phyloP scores from a whole-genome alignment of 2,888 invertebrate species.

The Hedychridium roseum region DNA sequence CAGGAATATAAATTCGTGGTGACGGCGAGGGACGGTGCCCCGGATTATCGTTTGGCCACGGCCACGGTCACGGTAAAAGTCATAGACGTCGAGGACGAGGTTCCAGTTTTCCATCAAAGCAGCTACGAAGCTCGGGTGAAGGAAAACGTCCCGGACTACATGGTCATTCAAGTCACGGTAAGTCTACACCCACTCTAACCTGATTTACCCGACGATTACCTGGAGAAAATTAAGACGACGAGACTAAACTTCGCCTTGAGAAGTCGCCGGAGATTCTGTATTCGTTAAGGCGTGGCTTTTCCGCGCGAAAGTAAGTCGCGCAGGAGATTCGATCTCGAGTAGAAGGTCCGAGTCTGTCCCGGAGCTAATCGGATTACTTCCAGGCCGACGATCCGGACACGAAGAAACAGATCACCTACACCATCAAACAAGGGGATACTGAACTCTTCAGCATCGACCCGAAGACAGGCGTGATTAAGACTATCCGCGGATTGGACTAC shows the following conservation, averaged over 20 bases:
- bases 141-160: slow-evolving; percentile 82
- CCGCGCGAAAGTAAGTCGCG: slow-evolving; percentile 12
- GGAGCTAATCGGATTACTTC: slow-evolving; percentile 40
- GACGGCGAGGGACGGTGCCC: slow-evolving; percentile 87
- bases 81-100: slow-evolving; percentile 82
- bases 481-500: slow-evolving; percentile 79
- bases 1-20: slow-evolving; percentile 84
- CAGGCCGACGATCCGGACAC: slow-evolving; percentile 87
- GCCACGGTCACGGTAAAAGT: slow-evolving; percentile 86
- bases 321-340: slow-evolving; percentile 13
- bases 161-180: slow-evolving; percentile 81
- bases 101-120: slow-evolving; percentile 78
- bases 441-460: slow-evolving; percentile 86
- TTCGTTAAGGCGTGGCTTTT: background rate
- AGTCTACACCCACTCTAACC: slow-evolving; percentile 33
- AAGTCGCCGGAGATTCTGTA: too few species aligned
- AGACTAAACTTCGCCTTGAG: background rate
- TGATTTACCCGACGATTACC: background rate
- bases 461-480: slow-evolving; percentile 80
- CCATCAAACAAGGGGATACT: slow-evolving; percentile 81
- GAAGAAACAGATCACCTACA: slow-evolving; percentile 81
- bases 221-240: background rate
- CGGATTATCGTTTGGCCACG: slow-evolving; percentile 85
- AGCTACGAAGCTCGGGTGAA: slow-evolving; percentile 83
- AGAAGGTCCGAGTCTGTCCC: slow-evolving; percentile 12